These are phyloP conservation scores for Amphipyra berbera DNA, from an alignment of 2,888 invertebrate genomes.

Conservation along the genomic window DNA sequence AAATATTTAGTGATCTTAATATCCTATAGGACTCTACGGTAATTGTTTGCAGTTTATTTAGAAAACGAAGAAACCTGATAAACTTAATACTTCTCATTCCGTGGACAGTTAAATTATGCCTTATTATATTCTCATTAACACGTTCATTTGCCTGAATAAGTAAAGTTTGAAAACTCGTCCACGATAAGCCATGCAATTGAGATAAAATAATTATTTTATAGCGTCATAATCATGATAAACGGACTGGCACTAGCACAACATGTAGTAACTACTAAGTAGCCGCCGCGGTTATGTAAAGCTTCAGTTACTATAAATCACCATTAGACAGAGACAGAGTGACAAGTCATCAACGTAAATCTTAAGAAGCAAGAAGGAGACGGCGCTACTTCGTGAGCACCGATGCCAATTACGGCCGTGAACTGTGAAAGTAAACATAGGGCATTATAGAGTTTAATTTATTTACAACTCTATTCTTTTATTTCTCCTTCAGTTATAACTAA, in stretches of 20 bases:
- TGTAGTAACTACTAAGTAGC: conserved; percentile 73
- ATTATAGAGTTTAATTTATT: conserved; percentile 71
- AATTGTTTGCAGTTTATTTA: too few species aligned
- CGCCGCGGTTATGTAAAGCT: conserved; percentile 71
- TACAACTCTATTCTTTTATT: conserved; percentile 66
- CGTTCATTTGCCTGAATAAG: conserved; percentile 28
- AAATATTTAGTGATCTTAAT: too few species aligned
- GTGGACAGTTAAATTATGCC: conserved; percentile 3
- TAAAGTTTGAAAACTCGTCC: conserved; percentile 54
- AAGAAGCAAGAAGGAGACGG: conserved; percentile 60
- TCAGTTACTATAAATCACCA: conserved; percentile 80
- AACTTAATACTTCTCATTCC: neutral
- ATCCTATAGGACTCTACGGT: too few species aligned
- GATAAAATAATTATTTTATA: conserved; percentile 83
- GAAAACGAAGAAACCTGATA: too few species aligned
- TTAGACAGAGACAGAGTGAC: conserved; percentile 67
- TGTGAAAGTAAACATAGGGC: conserved; percentile 80
- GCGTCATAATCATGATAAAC: conserved; percentile 81
- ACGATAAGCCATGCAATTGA: conserved; percentile 69
- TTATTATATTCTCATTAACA: conserved; percentile 23
- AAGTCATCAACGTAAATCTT: conserved; percentile 38
- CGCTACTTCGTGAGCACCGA: conserved; percentile 49
- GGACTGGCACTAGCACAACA: conserved; percentile 73
- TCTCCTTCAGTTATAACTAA: conserved; percentile 43
- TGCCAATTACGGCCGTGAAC: conserved; percentile 78